A percentile compares a stretch with the other conserved stretches of the same genome.
Evolutionary conservation across 2,797 vertebrate genomes (phyloP).

Genomic region (Muscicapa comitata): DNA sequence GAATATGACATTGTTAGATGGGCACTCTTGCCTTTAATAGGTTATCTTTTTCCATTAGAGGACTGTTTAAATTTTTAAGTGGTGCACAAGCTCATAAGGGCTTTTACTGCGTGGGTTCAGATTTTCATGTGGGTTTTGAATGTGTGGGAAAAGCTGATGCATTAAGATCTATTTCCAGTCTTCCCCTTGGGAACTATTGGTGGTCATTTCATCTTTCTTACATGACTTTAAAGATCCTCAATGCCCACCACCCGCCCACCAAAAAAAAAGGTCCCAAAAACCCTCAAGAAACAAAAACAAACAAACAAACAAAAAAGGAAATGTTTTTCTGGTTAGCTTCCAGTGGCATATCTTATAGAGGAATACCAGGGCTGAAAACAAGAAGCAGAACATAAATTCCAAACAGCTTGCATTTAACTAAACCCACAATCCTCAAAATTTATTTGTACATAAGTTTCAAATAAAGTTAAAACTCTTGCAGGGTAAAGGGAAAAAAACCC

Average conservation of each 20-base stretch:
- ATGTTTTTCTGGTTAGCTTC: slow-evolving; percentile 50
- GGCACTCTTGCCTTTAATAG: background rate
- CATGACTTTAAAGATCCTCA: slow-evolving; percentile 45
- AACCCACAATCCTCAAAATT: background rate
- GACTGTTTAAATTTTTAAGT: slow-evolving; percentile 12
- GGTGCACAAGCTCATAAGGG: background rate
- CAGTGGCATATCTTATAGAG: slow-evolving; percentile 38
- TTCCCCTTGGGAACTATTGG: slow-evolving; percentile 35
- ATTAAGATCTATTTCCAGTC: slow-evolving; percentile 47
- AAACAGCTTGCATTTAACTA: slow-evolving; percentile 3
- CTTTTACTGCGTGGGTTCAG: background rate
- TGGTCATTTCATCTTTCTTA: slow-evolving; percentile 71
- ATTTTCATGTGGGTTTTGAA: slow-evolving; percentile 33
- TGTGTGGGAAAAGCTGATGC: slow-evolving; percentile 6
- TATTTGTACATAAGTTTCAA: slow-evolving; percentile 4
- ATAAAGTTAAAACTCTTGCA: background rate
- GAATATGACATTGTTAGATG: background rate
- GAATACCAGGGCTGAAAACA: slow-evolving; percentile 14
- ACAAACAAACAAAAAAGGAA: background rate
- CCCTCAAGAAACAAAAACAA: background rate
- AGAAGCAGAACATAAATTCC: slow-evolving; percentile 52
- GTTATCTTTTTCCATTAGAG: background rate
- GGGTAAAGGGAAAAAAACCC: background rate
- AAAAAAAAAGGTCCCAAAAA: background rate
- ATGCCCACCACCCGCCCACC: rapidly evolving